Percentiles rank a stretch among this genome's conserved stretches.
These are phyloP conservation scores for Piscicola geometra DNA, from an alignment of 2,888 invertebrate genomes.

Conservation along the genomic window DNA sequence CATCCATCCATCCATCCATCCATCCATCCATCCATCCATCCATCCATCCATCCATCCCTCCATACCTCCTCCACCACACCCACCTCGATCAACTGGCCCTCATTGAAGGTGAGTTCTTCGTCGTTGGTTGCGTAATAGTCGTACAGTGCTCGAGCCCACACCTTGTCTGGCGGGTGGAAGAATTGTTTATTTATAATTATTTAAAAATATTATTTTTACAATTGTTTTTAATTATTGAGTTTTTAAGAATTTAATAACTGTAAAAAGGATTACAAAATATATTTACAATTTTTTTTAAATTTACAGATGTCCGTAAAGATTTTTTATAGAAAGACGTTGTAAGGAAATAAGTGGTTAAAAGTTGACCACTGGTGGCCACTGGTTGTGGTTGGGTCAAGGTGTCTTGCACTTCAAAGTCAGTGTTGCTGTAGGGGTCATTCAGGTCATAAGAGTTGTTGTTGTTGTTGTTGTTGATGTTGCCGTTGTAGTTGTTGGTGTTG, in stretches of 20 bases:
- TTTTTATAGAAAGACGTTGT: no score
- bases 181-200: conserved; percentile 3
- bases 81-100: conserved; percentile 69
- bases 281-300: no score
- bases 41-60: no score
- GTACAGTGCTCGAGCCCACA: conserved; percentile 71
- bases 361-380: conserved; percentile 21
- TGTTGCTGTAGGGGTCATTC: conserved; percentile 3
- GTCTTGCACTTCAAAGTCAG: conserved; percentile 28
- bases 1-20: no score
- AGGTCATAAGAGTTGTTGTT: no score
- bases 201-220: not conserved
- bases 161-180: conserved; percentile 36
- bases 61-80: no score
- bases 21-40: not conserved
- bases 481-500: no score
- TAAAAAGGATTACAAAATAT: no score
- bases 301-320: no score
- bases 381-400: conserved; percentile 16
- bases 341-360: no score
- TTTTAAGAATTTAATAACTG: not conserved
- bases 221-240: not conserved
- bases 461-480: no score
- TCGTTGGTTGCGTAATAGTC: conserved; percentile 85
- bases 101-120: conserved; percentile 84